These are phyloP conservation scores for Onthophagus sagittarius DNA, from an alignment of 2,888 invertebrate species.

Conservation along the genomic window DNA sequence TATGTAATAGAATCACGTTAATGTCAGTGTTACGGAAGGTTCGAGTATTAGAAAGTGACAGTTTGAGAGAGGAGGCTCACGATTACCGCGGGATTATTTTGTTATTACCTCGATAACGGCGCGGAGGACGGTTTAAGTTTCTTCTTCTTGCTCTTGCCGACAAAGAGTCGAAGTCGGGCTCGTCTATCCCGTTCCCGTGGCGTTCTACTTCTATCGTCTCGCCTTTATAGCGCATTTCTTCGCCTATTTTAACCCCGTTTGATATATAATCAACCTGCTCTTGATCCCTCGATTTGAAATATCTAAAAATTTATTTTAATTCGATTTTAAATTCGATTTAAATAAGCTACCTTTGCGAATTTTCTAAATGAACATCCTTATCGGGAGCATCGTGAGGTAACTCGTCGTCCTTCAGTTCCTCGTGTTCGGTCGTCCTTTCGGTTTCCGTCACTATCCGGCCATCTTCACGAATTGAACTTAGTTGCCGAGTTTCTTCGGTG, in stretches of 20 bases:
- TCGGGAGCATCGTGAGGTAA: slow-evolving; percentile 59
- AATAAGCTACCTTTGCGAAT: slow-evolving; percentile 43
- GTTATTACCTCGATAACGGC: slow-evolving; percentile 50
- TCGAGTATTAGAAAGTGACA: not conserved
- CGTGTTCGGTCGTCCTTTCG: slow-evolving; percentile 78
- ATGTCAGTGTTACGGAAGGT: not conserved
- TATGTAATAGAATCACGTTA: not conserved
- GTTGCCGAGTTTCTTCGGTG: slow-evolving; percentile 77
- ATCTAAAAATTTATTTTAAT: slow-evolving; percentile 38
- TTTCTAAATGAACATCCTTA: slow-evolving; percentile 51
- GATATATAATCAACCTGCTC: slow-evolving; percentile 79
- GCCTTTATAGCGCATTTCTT: slow-evolving; percentile 77
- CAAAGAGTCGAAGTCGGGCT: slow-evolving; percentile 74
- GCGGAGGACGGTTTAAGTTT: slow-evolving; percentile 46
- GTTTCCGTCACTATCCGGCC: slow-evolving; percentile 85
- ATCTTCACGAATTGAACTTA: slow-evolving; percentile 73
- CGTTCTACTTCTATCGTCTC: slow-evolving; percentile 79
- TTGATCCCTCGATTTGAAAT: slow-evolving; percentile 72
- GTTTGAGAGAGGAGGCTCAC: not conserved
- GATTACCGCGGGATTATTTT: not conserved
- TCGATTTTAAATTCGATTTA: not conserved
- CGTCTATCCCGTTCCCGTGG: slow-evolving; percentile 64
- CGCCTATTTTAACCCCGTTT: slow-evolving; percentile 74
- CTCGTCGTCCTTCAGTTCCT: slow-evolving; percentile 77
- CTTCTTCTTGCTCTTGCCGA: slow-evolving; percentile 68